A percentile compares a stretch with the other conserved stretches of the same genome.
Evolutionary conservation across 2,113 vertebrate species (phyloP).

Genomic region (Silurus glanis): DNA sequence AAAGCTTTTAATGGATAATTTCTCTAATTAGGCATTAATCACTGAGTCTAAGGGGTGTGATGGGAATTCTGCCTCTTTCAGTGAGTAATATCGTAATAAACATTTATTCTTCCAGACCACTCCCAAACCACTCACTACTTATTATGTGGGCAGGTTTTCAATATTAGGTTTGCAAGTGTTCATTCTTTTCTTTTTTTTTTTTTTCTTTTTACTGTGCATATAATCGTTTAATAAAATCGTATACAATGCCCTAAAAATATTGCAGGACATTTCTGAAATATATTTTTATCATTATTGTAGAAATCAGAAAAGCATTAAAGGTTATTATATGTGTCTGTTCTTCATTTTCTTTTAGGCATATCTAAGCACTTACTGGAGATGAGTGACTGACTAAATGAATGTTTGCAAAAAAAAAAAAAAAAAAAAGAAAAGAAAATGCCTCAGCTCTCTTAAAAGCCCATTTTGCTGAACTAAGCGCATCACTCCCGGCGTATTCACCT

Average conservation of each 20-base stretch:
- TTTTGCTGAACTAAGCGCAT: background rate
- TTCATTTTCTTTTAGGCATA: background rate
- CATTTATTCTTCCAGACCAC: background rate
- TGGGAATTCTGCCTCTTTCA: background rate
- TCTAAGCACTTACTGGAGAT: background rate
- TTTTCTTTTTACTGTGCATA: background rate
- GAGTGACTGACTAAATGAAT: background rate
- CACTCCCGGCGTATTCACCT: background rate
- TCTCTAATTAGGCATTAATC: background rate
- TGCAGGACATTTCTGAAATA: background rate
- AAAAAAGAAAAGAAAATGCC: background rate
- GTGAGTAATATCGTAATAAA: background rate
- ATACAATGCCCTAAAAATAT: background rate
- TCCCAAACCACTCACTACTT: background rate
- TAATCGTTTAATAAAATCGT: background rate
- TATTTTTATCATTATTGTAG: background rate
- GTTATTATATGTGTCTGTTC: background rate
- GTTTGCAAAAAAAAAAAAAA: background rate
- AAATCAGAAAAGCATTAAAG: background rate
- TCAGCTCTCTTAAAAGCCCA: background rate
- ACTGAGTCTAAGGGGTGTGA: background rate
- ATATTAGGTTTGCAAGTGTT: background rate
- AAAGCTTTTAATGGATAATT: background rate
- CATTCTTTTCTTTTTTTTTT: background rate
- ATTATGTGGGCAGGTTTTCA: background rate